phyloP scores from a whole-genome alignment of 2,113 vertebrate species.

The Tyto alba region DNA sequence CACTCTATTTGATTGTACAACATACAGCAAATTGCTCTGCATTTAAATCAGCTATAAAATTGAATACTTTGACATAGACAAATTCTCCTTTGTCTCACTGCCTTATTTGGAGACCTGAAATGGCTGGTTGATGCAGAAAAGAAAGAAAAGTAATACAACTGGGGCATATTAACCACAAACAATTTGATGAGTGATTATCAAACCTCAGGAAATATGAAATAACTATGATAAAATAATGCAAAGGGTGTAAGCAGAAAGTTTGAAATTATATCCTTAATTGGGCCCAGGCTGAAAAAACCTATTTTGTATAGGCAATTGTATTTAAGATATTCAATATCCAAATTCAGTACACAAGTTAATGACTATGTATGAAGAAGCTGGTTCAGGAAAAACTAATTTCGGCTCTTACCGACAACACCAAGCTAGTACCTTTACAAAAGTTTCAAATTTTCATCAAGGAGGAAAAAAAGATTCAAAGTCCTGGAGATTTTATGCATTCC shows the following conservation, averaged over 20 bases:
- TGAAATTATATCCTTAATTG: neutral
- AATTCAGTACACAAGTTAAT: neutral
- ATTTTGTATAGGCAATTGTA: neutral
- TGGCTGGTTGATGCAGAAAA: neutral
- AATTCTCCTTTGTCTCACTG: slow-evolving; percentile 59
- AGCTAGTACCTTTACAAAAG: neutral
- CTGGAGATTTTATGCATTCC: neutral
- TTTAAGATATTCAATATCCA: neutral
- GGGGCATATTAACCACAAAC: neutral
- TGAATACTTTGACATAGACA: slow-evolving; percentile 61
- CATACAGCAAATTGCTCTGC: slow-evolving; percentile 61
- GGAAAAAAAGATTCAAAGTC: neutral
- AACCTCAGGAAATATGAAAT: neutral
- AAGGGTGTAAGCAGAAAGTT: neutral
- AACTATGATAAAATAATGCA: slow-evolving; percentile 15
- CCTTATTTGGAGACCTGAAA: slow-evolving; percentile 16
- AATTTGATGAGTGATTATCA: neutral
- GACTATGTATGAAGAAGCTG: neutral
- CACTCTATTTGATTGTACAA: slow-evolving; percentile 58
- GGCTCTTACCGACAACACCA: neutral
- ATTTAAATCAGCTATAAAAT: slow-evolving; percentile 63
- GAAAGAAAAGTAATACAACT: neutral
- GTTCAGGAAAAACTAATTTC: neutral
- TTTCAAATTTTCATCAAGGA: neutral
- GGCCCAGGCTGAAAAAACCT: neutral